Percentiles rank a stretch among this genome's conserved stretches.
Conservation (phyloP, 2,797 vertebrate genomes). For the Squalus acanthias region DNA sequence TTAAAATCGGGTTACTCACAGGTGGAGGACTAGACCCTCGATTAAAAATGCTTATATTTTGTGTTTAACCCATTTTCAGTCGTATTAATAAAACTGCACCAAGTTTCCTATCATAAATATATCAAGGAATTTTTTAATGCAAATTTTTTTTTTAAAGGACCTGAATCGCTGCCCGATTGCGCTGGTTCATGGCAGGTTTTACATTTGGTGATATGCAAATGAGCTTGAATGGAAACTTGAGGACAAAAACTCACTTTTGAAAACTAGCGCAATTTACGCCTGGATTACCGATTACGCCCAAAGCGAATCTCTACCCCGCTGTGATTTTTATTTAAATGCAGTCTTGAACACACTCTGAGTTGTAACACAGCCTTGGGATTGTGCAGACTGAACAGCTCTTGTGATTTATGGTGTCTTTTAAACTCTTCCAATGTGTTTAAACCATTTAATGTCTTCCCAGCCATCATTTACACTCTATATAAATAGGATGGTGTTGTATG, state of each 20-base stretch:
- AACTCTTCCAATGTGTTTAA: neutral
- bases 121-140: neutral
- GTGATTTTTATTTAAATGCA: too few relatives aligned
- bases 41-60: neutral
- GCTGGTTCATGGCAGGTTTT: too few relatives aligned
- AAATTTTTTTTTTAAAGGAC: too few relatives aligned
- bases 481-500: neutral
- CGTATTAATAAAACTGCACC: neutral
- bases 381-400: too few relatives aligned
- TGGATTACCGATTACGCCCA: too few relatives aligned
- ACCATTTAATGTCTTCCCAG: neutral
- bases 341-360: too few relatives aligned
- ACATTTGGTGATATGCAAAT: too few relatives aligned
- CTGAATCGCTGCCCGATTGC: too few relatives aligned
- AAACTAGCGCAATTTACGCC: too few relatives aligned
- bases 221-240: too few relatives aligned
- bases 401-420: neutral
- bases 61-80: neutral
- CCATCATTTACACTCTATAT: neutral
- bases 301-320: too few relatives aligned
- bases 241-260: too few relatives aligned
- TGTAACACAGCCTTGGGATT: neutral
- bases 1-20: neutral
- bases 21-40: neutral
- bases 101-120: neutral